Conservation (phyloP, 2,113 vertebrate genomes). For the Eolophus roseicapilla region DNA sequence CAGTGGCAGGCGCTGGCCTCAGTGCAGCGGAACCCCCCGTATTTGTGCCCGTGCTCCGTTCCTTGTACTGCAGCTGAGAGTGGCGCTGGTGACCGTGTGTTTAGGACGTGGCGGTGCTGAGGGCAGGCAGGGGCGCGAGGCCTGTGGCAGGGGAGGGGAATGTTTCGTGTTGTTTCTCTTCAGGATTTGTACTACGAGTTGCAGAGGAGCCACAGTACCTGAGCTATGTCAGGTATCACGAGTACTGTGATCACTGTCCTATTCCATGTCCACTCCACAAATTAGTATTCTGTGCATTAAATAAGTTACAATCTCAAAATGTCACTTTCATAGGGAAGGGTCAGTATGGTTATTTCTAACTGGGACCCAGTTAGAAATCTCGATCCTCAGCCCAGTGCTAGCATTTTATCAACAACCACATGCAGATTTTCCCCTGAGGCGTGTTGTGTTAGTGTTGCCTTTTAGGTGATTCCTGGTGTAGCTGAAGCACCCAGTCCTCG, state of each 20-base stretch:
- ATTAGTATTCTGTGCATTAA: background rate
- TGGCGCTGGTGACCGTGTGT: background rate
- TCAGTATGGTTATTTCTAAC: background rate
- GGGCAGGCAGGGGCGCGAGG: background rate
- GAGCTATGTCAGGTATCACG: background rate
- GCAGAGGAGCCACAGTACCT: background rate
- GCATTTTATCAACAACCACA: background rate
- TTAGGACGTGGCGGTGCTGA: background rate
- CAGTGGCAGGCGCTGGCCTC: background rate
- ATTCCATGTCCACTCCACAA: background rate
- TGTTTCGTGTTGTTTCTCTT: background rate
- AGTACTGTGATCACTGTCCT: background rate
- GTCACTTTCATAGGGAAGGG: background rate
- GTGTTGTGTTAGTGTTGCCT: background rate
- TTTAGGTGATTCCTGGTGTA: background rate
- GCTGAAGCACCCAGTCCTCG: background rate
- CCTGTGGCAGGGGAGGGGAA: background rate
- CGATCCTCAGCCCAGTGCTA: background rate
- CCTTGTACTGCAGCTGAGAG: background rate
- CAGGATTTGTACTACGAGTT: background rate
- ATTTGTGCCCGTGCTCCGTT: accelerated
- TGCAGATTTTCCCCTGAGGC: background rate
- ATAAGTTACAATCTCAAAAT: background rate
- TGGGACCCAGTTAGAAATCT: background rate
- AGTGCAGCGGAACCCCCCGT: accelerated